Base-by-base conservation (phyloP, 2,888 invertebrate genomes). In the Galerucella nymphaeae region DNA sequence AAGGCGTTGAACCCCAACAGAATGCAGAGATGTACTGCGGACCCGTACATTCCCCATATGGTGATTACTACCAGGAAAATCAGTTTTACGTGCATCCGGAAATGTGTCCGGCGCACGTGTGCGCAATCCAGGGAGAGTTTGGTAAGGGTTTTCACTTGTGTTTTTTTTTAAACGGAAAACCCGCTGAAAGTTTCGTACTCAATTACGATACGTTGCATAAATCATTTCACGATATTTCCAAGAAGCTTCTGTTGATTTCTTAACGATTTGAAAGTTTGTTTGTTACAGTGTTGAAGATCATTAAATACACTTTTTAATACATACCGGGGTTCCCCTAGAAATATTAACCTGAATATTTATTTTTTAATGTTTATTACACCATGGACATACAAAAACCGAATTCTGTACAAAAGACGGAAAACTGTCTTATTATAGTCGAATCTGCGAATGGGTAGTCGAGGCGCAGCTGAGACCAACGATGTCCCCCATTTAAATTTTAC, bases 101-200 rank as follows among this genome's bases (percentile, higher is more conserved):
- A 84, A 88, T 90, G 87, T 92, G 92, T 83, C 90, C 90, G 78
- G 91, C 92, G 75, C 91, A 91, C 83, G 90, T 93, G 88, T 93
- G 93, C 88, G 90, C 92, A 77, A 89, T 93, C 85, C 93, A 93
- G 83, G 89, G 92, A 82, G 93, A 93, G 86, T 93, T 91, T 87
- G 93, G 93, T 93, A 87, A 90, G 91, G 67, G 58, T 58, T 55
- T 30, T 11, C 55, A 55, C 55, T 55, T 30, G 14, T 5, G 8
- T 30, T 58, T 38, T 57, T 23, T 20, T 20, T n/a, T n/a, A n/a
- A 57, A n/a, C n/a, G 9, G 14, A 58, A 9, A 23, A 23, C 14
- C 30, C 14, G 13, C 23, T 23, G 10, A 23, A 57, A 9, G 23
- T 57, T 20, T 23, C 10, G 11, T 23, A 16, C n/a, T 53, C 53